Base-by-base conservation (phyloP, 1,140 invertebrate genomes). In the Drosophila setifemur region DNA sequence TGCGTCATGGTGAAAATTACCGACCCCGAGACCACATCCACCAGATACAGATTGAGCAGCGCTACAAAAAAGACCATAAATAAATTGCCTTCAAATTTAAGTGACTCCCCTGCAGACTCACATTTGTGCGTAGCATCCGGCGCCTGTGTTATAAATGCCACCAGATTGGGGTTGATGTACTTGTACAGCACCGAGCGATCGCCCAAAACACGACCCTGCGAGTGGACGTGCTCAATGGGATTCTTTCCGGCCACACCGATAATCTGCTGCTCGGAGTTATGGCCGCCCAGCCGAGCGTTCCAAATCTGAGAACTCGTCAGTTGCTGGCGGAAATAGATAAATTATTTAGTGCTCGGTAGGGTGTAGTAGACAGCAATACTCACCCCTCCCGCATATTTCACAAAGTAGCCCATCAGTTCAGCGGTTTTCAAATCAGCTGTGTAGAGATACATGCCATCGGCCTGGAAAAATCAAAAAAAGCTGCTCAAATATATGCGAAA, bases 161-260 rank as follows among this genome's bases (percentile, higher is more conserved):
- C 94, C 55, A 99, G 91, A 92, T 99, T 99, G 16, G 98, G 98
- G 93, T 99, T 99, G 40, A 97, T 93, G 90, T 99, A 99, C 90
- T 99, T 99, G 91, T 99, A 99, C 12, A 99, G 93, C 31, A 99
- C 98, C 87, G 96, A 97, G 75, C 98, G 93, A 92, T 99, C 98
- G 23, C 95, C 95, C 55, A 99, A 91, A 21, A 99, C 98, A 76
- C 97, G 93, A 19, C 98, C 98, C 90, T 98, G 97, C 1, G 98
- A 98, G 90, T 99, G 97, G 6, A 99, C 97, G 79, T 95, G 94
- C 92, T 99, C 98, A 68, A 93, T 91, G 7, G 94, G 91, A 85
- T 94, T 94, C 88, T 96, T 96, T 3, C 92, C 91, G 39, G 93
- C 93, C 11, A 96, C 92, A 25, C 93, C 92, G 18, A 94, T 93